These are phyloP conservation scores for Leucania comma DNA, from an alignment of 2,888 invertebrate genomes.

Conservation along the genomic window DNA sequence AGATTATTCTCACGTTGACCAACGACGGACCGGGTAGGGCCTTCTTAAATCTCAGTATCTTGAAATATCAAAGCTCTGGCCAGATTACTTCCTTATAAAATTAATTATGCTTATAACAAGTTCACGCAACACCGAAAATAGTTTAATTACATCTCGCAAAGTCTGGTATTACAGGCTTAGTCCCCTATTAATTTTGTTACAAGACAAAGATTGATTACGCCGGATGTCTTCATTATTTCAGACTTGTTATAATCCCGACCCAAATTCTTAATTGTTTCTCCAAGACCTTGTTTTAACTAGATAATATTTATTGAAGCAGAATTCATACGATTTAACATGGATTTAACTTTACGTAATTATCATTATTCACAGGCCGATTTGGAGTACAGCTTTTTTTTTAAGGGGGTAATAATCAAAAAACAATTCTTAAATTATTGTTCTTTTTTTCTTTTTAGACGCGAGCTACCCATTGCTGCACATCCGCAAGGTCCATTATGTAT, in stretches of 20 bases:
- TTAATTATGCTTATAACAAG: slow-evolving; percentile 18
- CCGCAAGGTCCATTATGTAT: too few relatives aligned
- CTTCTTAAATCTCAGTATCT: not conserved
- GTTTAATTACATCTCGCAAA: slow-evolving; percentile 44
- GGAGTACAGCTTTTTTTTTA: too few relatives aligned
- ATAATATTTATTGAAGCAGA: slow-evolving; percentile 13
- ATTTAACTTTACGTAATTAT: slow-evolving; percentile 2
- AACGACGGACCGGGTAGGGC: too few relatives aligned
- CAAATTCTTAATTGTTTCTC: slow-evolving; percentile 50
- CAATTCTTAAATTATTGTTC: too few relatives aligned
- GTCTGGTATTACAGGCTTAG: slow-evolving; percentile 38
- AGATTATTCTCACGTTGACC: too few relatives aligned
- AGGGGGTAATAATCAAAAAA: too few relatives aligned
- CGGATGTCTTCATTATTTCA: slow-evolving; percentile 65
- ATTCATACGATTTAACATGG: not conserved
- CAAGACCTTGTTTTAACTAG: slow-evolving; percentile 21
- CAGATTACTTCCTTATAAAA: not conserved
- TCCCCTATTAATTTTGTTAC: slow-evolving; percentile 54
- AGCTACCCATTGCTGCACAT: too few relatives aligned
- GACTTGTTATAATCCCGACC: slow-evolving; percentile 51
- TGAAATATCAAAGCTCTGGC: not conserved
- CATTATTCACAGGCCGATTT: too few relatives aligned
- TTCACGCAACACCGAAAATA: slow-evolving; percentile 11
- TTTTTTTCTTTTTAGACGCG: too few relatives aligned
- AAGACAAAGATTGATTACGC: slow-evolving; percentile 69